Conservation (phyloP, 2,113 vertebrate genomes). For the Alethe castanea region DNA sequence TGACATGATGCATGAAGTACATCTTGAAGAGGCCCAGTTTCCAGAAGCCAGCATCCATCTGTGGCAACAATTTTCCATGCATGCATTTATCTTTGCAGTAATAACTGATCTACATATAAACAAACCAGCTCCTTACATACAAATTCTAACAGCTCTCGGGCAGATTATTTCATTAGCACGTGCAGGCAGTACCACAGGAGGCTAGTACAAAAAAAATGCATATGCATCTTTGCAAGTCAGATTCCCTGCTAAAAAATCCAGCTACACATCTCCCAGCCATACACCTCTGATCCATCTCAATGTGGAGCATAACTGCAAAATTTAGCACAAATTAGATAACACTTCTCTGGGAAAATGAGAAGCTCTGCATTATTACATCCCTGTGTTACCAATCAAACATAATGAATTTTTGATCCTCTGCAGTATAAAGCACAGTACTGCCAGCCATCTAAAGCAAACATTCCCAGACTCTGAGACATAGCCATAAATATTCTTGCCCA, state of each 20-base stretch:
- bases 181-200: not conserved
- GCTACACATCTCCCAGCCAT: not conserved
- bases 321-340: not conserved
- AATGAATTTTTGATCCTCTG: conserved; percentile 39
- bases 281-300: not conserved
- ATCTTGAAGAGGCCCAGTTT: not conserved
- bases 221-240: not conserved
- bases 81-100: not conserved
- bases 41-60: not conserved
- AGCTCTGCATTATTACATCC: not conserved
- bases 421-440: not conserved
- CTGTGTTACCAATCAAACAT: not conserved
- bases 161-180: conserved; percentile 1
- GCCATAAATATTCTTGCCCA: not conserved
- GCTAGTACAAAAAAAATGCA: not conserved
- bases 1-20: not conserved
- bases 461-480: not conserved
- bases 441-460: conserved; percentile 28
- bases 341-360: not conserved
- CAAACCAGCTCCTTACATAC: not conserved
- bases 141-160: conserved; percentile 31
- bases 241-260: not conserved
- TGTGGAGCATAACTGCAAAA: not conserved
- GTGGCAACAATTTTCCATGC: not conserved
- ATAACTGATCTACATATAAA: conserved; percentile 31